Evolutionary conservation across 2,113 vertebrate genomes (phyloP), one percentile per base, ranked within the genome.

Genomic region (Meleagris gallopavo): DNA sequence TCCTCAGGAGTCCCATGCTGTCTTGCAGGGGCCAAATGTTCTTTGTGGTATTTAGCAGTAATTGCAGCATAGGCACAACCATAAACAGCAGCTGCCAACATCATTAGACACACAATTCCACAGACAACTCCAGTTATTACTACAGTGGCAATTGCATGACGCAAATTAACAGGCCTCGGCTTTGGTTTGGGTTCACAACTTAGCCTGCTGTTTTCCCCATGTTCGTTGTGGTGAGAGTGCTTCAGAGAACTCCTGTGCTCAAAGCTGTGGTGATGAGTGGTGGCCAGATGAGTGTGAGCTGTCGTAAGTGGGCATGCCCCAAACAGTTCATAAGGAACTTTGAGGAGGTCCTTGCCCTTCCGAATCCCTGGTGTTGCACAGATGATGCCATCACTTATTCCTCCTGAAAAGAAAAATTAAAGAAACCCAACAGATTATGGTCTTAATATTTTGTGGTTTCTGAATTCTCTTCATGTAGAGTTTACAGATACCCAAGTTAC

Each of bases 11-110:
- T 96, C 20, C 74, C 92, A 6, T 97, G 93, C 62, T 95, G 91
- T 21, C 24, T 83, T 36, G 58, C 88, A 1, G 94, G 96, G 52
- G 86, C 96, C 96, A 96, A 57, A 41, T 97, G 96, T 62, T 98
- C 98, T 8, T 95, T 95, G 58, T 98, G 99, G 95, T 98, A 98
- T 69, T 98, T 98, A 82, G 99, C 99, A 71, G 98, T 98, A 80
- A 99, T 97, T 2, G 99, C 99, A 1, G 99, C 99, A 3, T 99
- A 99, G 77, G 99, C 98, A 14, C 99, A 99, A 46, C 99, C 99
- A 0, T 99, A 99, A 36, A 99, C 97, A 2, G 98, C 98, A 0
- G 99, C 99, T 3, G 97, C 99, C 98, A 99, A 79, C 99, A 99
- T 99, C 99, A 99, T 98, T 75, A 99, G 98, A 74, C 98, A 98